Base-by-base conservation (phyloP, 2,113 vertebrate genomes). In the Callopanchax toddi region DNA sequence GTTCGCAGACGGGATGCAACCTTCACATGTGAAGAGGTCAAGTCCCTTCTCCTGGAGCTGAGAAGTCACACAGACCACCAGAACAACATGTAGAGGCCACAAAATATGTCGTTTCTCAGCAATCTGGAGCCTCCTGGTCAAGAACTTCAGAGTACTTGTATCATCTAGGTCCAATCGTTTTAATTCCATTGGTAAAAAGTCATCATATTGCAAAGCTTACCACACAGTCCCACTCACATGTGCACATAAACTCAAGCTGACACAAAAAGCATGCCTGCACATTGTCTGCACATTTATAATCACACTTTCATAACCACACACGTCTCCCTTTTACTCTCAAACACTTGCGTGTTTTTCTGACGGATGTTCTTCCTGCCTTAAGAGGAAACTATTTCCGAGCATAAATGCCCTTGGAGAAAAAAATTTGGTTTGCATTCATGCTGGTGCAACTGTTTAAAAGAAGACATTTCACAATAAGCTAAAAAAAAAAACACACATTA, bases 271-370 rank as follows among this genome's bases (percentile, higher is more conserved):
- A 84, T 78, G 81, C 69, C 75, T 87, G 83, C 79, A 87, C 83
- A 88, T 85, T 71, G 86, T 87, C 76, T 79, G 60, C 57, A 82
- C 74, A 79, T 66, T 87, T 61, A 83, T 76, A 83, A 85, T 87
- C 71, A 75, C 79, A 85, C 77, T 32, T 79, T 78, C 67, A 79
- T 60, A 79, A 84, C 82, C 86, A 44, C 74, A 84, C 37, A 58
- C 63, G 71, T 57, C 58, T 42, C 64, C 23, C 48, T 53, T 25
- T 53, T 25, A 12, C 32, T 25, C 25, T 46, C 39, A 32, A 7
- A 32, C 29, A 32, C 29, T 32, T 55, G 56, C 68, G 53, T 9
- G 18, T 23, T 81, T 68, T 62, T 55, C 58, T 73, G 59, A 52
- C 29, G 6, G 72, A 77, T 76, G 66, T 66, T 76, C 36, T 70